Percentiles rank a stretch among this genome's conserved stretches.
Evolutionary conservation across 2,113 vertebrate species (phyloP).

Genomic region (Dicaeum eximium): DNA sequence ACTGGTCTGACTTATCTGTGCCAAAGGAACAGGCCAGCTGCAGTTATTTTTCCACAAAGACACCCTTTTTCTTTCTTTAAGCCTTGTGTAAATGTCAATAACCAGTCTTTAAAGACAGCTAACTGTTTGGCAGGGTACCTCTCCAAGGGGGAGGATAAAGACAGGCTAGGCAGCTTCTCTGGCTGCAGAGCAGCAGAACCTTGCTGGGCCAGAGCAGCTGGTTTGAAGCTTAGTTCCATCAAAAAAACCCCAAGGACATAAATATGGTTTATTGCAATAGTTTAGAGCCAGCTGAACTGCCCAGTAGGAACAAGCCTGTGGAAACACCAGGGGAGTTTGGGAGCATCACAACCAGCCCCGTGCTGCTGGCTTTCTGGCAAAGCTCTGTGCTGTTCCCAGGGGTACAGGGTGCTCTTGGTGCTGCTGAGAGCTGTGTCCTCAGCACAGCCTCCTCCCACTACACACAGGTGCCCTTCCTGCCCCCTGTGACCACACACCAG

Average conservation of each 20-base stretch:
- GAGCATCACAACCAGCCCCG: background rate
- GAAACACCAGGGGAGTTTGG: background rate
- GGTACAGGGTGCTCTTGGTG: background rate
- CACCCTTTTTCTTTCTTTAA: background rate
- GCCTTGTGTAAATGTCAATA: constrained; percentile 24
- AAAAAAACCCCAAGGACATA: background rate
- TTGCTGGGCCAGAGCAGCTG: background rate
- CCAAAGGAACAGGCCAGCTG: constrained; percentile 1
- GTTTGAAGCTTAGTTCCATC: background rate
- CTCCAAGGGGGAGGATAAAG: constrained; percentile 15
- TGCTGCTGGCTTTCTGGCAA: background rate
- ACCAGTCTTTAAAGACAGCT: background rate
- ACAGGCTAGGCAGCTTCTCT: background rate
- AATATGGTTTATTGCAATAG: background rate
- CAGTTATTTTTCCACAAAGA: constrained; percentile 47
- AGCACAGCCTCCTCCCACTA: background rate
- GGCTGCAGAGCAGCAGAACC: background rate
- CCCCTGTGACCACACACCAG: background rate
- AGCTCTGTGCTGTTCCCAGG: background rate
- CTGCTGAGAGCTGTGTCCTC: background rate
- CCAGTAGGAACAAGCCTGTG: background rate
- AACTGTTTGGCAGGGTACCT: background rate
- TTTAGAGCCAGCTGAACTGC: background rate
- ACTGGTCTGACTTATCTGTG: constrained; percentile 22
- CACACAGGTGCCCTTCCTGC: background rate